phyloP scores from a whole-genome alignment of 2,888 invertebrate genomes.

The Melieria crassipennis region DNA sequence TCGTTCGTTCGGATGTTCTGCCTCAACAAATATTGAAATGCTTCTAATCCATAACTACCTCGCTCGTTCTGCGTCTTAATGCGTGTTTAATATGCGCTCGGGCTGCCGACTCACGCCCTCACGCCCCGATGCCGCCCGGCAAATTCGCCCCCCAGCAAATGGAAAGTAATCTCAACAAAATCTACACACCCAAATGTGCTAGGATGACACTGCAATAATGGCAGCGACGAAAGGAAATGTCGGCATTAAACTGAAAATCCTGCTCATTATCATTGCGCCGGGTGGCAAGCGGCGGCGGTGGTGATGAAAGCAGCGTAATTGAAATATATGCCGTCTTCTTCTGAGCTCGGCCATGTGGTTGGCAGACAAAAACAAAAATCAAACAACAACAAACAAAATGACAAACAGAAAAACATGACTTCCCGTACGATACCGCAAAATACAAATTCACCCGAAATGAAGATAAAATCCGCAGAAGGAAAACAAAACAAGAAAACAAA shows the following conservation, averaged over 20 bases:
- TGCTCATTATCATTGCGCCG: background rate
- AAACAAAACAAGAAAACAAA: background rate
- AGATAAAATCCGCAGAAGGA: background rate
- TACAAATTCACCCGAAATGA: background rate
- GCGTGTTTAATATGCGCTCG: background rate
- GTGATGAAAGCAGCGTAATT: background rate
- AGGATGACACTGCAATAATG: too few species aligned
- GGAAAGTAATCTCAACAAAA: too few species aligned
- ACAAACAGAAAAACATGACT: background rate
- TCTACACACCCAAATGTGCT: too few species aligned
- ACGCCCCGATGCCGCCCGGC: too few species aligned
- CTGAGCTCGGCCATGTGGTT: background rate
- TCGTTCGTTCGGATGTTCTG: background rate
- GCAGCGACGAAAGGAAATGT: background rate
- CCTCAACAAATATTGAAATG: conserved; percentile 13
- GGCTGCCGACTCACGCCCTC: too few species aligned
- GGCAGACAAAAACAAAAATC: background rate
- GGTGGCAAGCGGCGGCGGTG: background rate
- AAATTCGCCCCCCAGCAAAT: too few species aligned
- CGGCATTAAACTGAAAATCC: background rate
- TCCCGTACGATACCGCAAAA: too few species aligned
- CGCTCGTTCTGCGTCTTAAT: background rate
- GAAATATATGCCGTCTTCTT: conserved; percentile 1
- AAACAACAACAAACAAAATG: background rate
- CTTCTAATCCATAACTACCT: conserved; percentile 15